Base-by-base conservation (phyloP, 2,888 invertebrate genomes). In the Caradrina clavipalpis region DNA sequence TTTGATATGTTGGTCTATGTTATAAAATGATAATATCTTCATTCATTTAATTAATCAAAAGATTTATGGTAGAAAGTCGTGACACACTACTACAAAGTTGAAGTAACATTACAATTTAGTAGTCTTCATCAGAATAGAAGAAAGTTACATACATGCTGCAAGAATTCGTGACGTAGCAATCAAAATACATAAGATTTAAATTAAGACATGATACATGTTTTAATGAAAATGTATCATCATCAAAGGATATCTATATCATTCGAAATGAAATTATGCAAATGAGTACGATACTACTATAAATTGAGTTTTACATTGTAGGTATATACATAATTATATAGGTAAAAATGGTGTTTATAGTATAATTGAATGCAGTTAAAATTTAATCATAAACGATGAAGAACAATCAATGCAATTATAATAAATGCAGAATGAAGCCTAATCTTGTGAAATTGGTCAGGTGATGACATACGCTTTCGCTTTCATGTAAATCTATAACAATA, bases 41-140 rank as follows among this genome's bases (percentile, higher is more conserved):
- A 64, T 71, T 77, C 45, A 45, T 64, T 50, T 56, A 26, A 49
- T 60, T 7, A 60, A 60, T 58, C 49, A 35, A 45, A 51, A 58
- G 42, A 57, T 55, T 15, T 51, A 74, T 61, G 10, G 55, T 71
- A 78, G 81, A 81, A 81, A 81, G 81, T 78, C 66, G 50, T 67
- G 35, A 26, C 47, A 54, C 61, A 57, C 39, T 55, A 58, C 57
- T 26, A 49, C 53, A 67, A 54, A 64, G 17, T 55, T 26, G 39
- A 21, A 51, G 21, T 50, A 56, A 54, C 55, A 71, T 65, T 31
- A 50, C 21, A 71, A 59, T 73, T 71, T 64, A 69, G 53, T 58
- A 58, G 54, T 26, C 51, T 15, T 22, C 50, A 49, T 58, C 17
- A 49, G 62, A 51, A 62, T 42, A 65, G 1, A 72, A 75, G 67